Evolutionary conservation across 2,797 vertebrate genomes (phyloP), one percentile per base, ranked within the genome.

Genomic region (Otus scops): DNA sequence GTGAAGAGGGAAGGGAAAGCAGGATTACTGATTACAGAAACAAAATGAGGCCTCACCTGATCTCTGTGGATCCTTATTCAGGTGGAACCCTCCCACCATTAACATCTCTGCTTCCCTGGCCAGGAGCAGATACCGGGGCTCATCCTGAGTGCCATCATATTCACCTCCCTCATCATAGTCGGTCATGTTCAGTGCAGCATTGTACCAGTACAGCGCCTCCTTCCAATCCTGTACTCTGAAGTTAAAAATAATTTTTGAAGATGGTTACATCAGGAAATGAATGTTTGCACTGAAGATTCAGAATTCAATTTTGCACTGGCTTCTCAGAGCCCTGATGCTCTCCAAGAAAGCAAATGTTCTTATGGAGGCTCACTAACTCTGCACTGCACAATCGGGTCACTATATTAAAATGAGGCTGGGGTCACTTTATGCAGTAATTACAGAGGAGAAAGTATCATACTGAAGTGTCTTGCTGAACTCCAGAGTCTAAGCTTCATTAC

Each of bases 131-230:
- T 99, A 98, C 2, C 98, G 98, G 2, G 99, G 99, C 88, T 99
- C 99, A 7, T 99, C 99, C 84, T 99, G 99, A 51, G 98, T 99
- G 61, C 99, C 99, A 5, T 99, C 99, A 0, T 98, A 99, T 97
- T 99, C 99, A 7, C 99, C 99, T 1, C 99, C 99, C 87, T 99
- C 99, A 1, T 99, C 99, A 1, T 98, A 99, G 93, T 99, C 99
- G 0, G 98, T 99, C 98, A 98, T 99, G 97, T 99, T 99, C 70
- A 99, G 95, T 0, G 97, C 99, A 0, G 97, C 97, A 19, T 98
- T 97, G 56, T 99, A 99, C 99, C 99, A 99, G 93, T 88, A 97
- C 56, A 99, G 92, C 0, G 99, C 99, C 85, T 99, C 98, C 18
- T 95, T 92, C 99, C 99, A 99, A 95, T 99, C 97, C 94, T 74